Conservation (phyloP, 2,797 vertebrate genomes). For the Ptychobarbus kaznakovi region DNA sequence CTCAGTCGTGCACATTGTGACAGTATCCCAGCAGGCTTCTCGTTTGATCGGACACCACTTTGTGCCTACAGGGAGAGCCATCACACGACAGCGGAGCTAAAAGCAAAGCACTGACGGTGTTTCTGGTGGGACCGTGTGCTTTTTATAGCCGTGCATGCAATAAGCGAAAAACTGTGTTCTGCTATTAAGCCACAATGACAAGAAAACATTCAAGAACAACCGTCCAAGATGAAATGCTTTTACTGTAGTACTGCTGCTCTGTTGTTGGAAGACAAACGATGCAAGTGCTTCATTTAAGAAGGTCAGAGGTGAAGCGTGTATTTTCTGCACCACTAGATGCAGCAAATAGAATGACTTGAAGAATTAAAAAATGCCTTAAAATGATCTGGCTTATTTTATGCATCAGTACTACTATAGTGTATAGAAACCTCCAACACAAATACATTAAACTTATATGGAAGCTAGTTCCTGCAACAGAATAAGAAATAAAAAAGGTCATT, state of each 20-base stretch:
- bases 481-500: not conserved
- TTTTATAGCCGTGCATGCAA: slow-evolving; percentile 43
- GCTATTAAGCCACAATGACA: slow-evolving; percentile 26
- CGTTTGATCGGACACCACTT: slow-evolving; percentile 58
- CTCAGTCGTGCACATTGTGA: slow-evolving; percentile 46
- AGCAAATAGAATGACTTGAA: not conserved
- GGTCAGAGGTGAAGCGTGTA: slow-evolving; percentile 13
- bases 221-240: not conserved
- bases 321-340: not conserved
- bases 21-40: slow-evolving; percentile 54
- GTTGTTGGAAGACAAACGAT: slow-evolving; percentile 2
- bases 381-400: not conserved
- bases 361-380: not conserved
- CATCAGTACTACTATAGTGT: not conserved
- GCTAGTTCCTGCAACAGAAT: not conserved
- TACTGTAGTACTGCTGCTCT: not conserved
- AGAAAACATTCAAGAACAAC: slow-evolving; percentile 8
- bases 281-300: slow-evolving; percentile 16
- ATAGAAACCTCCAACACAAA: not conserved
- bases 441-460: not conserved
- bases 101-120: slow-evolving; percentile 62
- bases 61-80: slow-evolving; percentile 55
- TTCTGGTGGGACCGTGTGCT: slow-evolving; percentile 62
- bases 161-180: slow-evolving; percentile 15
- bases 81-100: slow-evolving; percentile 70